A percentile compares a stretch with the other conserved stretches of the same genome.
These are phyloP conservation scores for Anthonomus grandis DNA, from an alignment of 1,140 invertebrate genomes.

Conservation along the genomic window DNA sequence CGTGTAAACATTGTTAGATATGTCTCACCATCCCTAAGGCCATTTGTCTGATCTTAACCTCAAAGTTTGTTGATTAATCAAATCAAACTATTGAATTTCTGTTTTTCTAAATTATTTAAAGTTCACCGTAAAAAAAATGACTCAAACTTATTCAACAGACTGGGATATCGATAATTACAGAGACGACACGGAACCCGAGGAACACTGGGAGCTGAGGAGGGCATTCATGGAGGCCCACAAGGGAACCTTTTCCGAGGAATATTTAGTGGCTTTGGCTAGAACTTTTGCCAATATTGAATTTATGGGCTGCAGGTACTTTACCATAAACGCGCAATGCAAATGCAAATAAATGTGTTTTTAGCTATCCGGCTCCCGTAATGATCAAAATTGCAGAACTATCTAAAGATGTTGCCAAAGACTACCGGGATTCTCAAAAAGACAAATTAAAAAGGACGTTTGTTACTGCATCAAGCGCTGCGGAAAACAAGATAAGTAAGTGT, in stretches of 20 bases:
- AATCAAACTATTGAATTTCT: no score
- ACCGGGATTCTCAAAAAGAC: conserved; percentile 55
- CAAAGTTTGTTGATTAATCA: no score
- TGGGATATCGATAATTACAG: conserved; percentile 65
- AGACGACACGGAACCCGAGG: conserved; percentile 69
- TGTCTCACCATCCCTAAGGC: no score
- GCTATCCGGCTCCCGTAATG: conserved; percentile 74
- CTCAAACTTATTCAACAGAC: conserved; percentile 41
- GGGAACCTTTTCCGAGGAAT: conserved; percentile 66
- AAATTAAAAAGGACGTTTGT: conserved; percentile 64
- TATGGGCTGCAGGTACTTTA: conserved; percentile 70
- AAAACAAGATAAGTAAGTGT: conserved; percentile 46
- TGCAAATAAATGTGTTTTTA: conserved; percentile 21
- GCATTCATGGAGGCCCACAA: conserved; percentile 71
- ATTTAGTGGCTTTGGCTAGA: conserved; percentile 75
- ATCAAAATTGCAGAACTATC: conserved; percentile 68
- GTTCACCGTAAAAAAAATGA: conserved; percentile 29
- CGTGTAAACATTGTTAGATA: no score
- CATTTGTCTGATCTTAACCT: no score
- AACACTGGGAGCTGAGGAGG: conserved; percentile 76
- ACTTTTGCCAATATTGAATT: conserved; percentile 81
- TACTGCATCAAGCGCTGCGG: conserved; percentile 61
- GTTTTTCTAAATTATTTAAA: not conserved
- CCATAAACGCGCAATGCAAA: not conserved
- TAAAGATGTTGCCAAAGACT: conserved; percentile 59